Percentiles rank a stretch among this genome's conserved stretches.
These are phyloP conservation scores for Cecidostiba fungosa DNA, from an alignment of 2,888 invertebrate species.

Conservation along the genomic window DNA sequence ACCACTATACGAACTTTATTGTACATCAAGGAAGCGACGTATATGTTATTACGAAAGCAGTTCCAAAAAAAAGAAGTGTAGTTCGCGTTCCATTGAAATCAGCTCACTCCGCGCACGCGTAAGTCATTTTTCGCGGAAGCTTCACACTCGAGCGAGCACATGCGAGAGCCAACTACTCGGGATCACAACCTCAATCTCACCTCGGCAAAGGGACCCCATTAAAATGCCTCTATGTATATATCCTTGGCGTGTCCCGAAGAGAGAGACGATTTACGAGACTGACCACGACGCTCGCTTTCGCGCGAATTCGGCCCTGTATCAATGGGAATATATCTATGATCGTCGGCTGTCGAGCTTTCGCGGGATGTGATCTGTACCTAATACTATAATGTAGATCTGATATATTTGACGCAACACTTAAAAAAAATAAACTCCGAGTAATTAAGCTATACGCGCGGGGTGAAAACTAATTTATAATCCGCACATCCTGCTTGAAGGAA, in stretches of 20 bases:
- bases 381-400: no score
- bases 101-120: background rate
- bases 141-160: slow-evolving; percentile 25
- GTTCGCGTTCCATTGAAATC: background rate
- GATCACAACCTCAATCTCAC: background rate
- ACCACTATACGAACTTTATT: no score
- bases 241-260: slow-evolving; percentile 7
- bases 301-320: background rate
- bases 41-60: no score
- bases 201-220: slow-evolving; percentile 24
- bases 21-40: no score
- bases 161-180: background rate
- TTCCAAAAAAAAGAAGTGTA: background rate
- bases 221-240: slow-evolving; percentile 12
- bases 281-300: background rate
- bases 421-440: background rate
- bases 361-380: no score
- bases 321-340: background rate
- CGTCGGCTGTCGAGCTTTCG: background rate
- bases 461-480: background rate
- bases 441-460: background rate
- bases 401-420: no score
- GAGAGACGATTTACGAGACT: slow-evolving; percentile 32
- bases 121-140: slow-evolving; percentile 4
- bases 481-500: background rate